phyloP scores from a whole-genome alignment of 2,888 invertebrate species.

The Drosophila leonis region DNA sequence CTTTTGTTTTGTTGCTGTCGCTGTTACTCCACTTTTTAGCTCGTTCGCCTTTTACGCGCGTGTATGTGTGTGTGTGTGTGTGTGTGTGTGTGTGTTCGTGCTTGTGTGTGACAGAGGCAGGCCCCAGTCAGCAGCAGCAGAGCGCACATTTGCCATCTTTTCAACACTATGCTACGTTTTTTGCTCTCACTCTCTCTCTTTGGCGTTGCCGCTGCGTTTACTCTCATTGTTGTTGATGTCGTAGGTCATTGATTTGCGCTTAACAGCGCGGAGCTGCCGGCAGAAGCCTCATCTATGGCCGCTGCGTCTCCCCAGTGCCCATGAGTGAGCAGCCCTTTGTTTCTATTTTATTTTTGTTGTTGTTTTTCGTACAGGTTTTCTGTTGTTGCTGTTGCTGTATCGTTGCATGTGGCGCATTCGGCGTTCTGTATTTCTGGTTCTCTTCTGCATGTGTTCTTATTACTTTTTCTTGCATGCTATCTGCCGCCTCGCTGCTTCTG shows the following conservation, averaged over 20 bases:
- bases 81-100: constrained; percentile 2
- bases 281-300: constrained; percentile 42
- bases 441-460: constrained; percentile 61
- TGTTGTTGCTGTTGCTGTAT: constrained; percentile 37
- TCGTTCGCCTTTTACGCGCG: constrained; percentile 16
- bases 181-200: constrained; percentile 24
- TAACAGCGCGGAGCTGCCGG: constrained; percentile 52
- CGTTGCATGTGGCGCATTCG: constrained; percentile 75
- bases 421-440: constrained; percentile 51
- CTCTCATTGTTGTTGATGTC: constrained; percentile 68
- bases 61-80: constrained; percentile 8
- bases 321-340: constrained; percentile 58
- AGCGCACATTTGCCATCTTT: constrained; percentile 51
- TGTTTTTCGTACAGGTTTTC: constrained; percentile 52
- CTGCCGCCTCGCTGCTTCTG: constrained; percentile 31
- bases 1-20: constrained; percentile 52
- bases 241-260: constrained; percentile 82
- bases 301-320: constrained; percentile 15
- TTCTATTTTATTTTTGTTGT: constrained; percentile 31
- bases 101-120: constrained; percentile 18
- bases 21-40: constrained; percentile 66
- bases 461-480: constrained; percentile 55
- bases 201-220: constrained; percentile 33
- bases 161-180: constrained; percentile 45
- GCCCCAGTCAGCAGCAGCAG: constrained; percentile 24